These are phyloP conservation scores for Drosophila prostipennis DNA, from an alignment of 2,888 invertebrate genomes.

Conservation along the genomic window DNA sequence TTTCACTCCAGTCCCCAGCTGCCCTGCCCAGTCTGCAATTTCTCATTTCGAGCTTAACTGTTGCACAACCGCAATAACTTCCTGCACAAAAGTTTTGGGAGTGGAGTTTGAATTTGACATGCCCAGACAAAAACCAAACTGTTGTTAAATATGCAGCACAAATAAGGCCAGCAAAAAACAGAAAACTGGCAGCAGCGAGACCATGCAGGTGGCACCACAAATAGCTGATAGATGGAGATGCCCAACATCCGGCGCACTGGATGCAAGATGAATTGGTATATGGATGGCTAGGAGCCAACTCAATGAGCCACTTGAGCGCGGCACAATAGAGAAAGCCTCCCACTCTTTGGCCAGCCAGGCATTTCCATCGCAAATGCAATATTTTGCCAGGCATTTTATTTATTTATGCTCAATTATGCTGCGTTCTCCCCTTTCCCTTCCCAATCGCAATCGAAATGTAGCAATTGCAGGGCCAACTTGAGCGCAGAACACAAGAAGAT, in stretches of 20 bases:
- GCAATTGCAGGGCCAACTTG: slow-evolving; percentile 23
- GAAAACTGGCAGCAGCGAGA: background rate
- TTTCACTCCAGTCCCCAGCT: background rate
- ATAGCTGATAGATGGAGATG: slow-evolving; percentile 40
- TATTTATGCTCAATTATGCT: slow-evolving; percentile 62
- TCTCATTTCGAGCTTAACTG: background rate
- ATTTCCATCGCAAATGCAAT: slow-evolving; percentile 49
- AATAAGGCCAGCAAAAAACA: slow-evolving; percentile 9
- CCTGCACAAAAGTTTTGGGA: slow-evolving; percentile 24
- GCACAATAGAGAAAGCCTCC: slow-evolving; percentile 19
- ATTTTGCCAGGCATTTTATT: slow-evolving; percentile 46
- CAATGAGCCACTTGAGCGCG: slow-evolving; percentile 59
- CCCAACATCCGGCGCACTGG: slow-evolving; percentile 37
- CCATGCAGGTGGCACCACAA: slow-evolving; percentile 18
- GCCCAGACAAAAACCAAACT: slow-evolving; percentile 4
- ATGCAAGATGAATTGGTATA: slow-evolving; percentile 12
- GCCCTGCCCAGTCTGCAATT: background rate
- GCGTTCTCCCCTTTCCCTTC: slow-evolving; percentile 30
- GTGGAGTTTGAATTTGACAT: slow-evolving; percentile 26
- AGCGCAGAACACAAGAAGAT: slow-evolving; percentile 13
- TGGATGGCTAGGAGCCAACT: slow-evolving; percentile 48
- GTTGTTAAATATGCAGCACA: slow-evolving; percentile 16
- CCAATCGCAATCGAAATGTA: slow-evolving; percentile 17
- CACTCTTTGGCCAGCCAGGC: background rate
- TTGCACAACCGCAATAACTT: slow-evolving; percentile 15